phyloP scores from a whole-genome alignment of 2,113 vertebrate species.

The Onychorhynchus coronatus region DNA sequence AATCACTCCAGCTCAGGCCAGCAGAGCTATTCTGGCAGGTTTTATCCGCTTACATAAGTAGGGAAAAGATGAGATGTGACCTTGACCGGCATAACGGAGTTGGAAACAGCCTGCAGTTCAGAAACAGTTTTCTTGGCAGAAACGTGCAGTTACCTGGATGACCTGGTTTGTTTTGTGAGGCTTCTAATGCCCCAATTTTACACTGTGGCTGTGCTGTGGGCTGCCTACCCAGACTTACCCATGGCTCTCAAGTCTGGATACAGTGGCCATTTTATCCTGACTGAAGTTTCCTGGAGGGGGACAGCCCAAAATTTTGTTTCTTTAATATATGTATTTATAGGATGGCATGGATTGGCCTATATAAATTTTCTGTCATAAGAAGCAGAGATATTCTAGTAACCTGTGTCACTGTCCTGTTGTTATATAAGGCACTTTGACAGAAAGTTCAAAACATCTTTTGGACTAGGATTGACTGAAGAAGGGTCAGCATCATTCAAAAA shows the following conservation, averaged over 20 bases:
- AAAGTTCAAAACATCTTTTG: background rate
- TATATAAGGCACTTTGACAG: background rate
- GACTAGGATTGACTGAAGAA: background rate
- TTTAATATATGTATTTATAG: background rate
- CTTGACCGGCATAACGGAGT: background rate
- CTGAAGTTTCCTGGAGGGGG: background rate
- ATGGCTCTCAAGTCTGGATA: background rate
- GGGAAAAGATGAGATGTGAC: background rate
- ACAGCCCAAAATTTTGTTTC: background rate
- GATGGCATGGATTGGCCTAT: background rate
- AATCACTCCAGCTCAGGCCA: background rate
- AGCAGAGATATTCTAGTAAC: background rate
- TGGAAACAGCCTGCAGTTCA: background rate
- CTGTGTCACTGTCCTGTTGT: background rate
- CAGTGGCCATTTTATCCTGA: background rate
- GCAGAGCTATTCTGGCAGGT: background rate
- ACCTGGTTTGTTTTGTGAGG: background rate
- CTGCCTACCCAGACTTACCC: background rate
- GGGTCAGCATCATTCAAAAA: background rate
- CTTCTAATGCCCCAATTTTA: background rate
- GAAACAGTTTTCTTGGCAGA: background rate
- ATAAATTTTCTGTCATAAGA: background rate
- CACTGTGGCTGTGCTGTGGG: background rate
- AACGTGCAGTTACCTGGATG: background rate
- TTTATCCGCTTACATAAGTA: background rate